Conservation (phyloP, 2,888 invertebrate genomes). For the Hyalella azteca region DNA sequence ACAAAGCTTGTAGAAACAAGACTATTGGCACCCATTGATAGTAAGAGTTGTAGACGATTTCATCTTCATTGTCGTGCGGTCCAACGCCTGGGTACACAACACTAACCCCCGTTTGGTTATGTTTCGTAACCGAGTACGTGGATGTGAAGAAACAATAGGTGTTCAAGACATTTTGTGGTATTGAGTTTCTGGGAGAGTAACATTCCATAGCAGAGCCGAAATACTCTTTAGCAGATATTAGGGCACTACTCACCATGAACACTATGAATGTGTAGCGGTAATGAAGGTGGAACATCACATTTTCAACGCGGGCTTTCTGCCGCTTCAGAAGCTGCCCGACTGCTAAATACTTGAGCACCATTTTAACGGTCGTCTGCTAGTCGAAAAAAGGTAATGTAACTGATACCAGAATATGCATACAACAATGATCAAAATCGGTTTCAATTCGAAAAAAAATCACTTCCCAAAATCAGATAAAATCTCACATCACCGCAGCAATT, state of each 20-base stretch:
- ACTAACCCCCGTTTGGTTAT: constrained; percentile 46
- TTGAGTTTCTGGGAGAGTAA: constrained; percentile 38
- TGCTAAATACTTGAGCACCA: constrained; percentile 44
- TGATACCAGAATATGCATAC: no score
- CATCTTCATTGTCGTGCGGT: constrained; percentile 70
- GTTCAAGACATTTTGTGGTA: constrained; percentile 56
- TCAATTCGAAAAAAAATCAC: no score
- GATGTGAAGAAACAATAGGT: constrained; percentile 58
- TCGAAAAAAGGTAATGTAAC: no score
- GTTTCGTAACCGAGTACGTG: constrained; percentile 51
- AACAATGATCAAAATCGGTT: no score
- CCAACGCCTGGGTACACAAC: constrained; percentile 70
- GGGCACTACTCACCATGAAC: constrained; percentile 49
- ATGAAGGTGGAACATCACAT: constrained; percentile 54
- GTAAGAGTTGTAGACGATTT: constrained; percentile 81
- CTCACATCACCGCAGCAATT: background rate
- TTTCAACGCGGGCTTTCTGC: constrained; percentile 52
- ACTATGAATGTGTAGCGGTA: constrained; percentile 55
- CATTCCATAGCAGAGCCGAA: constrained; percentile 56
- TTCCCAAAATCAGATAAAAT: background rate
- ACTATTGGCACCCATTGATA: constrained; percentile 95
- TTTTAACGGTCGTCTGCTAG: background rate
- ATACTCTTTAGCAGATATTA: constrained; percentile 57
- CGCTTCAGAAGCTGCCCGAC: constrained; percentile 49
- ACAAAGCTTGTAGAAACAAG: constrained; percentile 68